These are phyloP conservation scores for Tiliacea citrago DNA, from an alignment of 2,888 invertebrate genomes.

Conservation along the genomic window DNA sequence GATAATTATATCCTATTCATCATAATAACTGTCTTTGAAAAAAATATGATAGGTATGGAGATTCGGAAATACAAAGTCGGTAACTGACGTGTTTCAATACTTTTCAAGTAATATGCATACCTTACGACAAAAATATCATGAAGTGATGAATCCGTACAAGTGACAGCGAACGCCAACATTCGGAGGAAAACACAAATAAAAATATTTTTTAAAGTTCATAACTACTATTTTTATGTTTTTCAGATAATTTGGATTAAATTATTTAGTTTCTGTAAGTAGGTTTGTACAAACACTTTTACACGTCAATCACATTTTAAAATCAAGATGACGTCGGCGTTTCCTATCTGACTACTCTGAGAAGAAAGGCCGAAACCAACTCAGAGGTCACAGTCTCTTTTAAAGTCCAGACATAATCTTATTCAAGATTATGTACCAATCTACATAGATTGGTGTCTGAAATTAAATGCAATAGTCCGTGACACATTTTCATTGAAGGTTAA, in stretches of 20 bases:
- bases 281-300: too few species aligned
- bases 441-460: too few species aligned
- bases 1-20: neutral
- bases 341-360: too few species aligned
- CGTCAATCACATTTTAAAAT: too few species aligned
- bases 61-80: neutral
- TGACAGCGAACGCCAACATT: conserved; percentile 74
- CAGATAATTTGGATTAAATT: conserved; percentile 9
- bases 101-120: conserved; percentile 65
- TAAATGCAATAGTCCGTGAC: conserved; percentile 19
- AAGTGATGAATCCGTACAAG: conserved; percentile 82
- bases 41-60: neutral
- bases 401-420: too few species aligned
- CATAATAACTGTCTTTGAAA: neutral
- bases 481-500: conserved; percentile 20
- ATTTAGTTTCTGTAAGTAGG: too few species aligned
- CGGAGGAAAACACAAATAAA: neutral
- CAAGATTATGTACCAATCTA: too few species aligned
- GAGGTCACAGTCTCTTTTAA: too few species aligned
- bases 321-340: too few species aligned
- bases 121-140: conserved; percentile 75
- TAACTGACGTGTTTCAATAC: conserved; percentile 22
- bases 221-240: neutral
- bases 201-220: neutral
- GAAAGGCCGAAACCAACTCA: too few species aligned